Evolutionary conservation across 1,140 invertebrate genomes (phyloP).

Genomic region (Drosophila willistoni): DNA sequence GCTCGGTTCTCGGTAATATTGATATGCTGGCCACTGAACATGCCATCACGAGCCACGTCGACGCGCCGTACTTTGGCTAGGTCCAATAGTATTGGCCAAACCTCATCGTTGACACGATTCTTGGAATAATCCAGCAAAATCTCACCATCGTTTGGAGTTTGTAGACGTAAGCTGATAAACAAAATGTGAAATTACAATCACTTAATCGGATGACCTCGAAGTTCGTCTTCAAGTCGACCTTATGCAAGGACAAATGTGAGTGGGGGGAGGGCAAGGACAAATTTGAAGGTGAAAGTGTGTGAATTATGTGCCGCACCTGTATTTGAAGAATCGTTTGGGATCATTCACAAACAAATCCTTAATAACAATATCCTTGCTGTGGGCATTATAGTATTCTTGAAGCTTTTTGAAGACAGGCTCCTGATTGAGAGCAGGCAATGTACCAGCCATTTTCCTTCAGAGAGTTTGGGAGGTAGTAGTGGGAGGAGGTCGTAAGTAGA

Average conservation of each 20-base stretch:
- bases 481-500: neutral
- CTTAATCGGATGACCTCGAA: slow-evolving; percentile 56
- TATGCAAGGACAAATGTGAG: slow-evolving; percentile 68
- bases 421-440: slow-evolving; percentile 84
- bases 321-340: slow-evolving; percentile 90
- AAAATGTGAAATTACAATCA: slow-evolving; percentile 44
- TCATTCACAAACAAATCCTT: slow-evolving; percentile 90
- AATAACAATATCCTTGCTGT: slow-evolving; percentile 90
- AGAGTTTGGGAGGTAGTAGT: slow-evolving; percentile 21
- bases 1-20: slow-evolving; percentile 99
- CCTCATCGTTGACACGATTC: slow-evolving; percentile 93
- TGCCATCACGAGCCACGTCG: slow-evolving; percentile 93
- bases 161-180: slow-evolving; percentile 87
- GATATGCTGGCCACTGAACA: slow-evolving; percentile 98
- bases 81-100: slow-evolving; percentile 90
- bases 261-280: slow-evolving; percentile 19
- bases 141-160: slow-evolving; percentile 92
- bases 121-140: slow-evolving; percentile 98
- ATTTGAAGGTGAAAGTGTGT: slow-evolving; percentile 44
- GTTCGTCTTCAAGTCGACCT: slow-evolving; percentile 51
- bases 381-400: slow-evolving; percentile 88
- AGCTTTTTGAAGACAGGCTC: slow-evolving; percentile 89
- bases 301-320: slow-evolving; percentile 86
- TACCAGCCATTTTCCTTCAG: slow-evolving; percentile 73
- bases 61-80: slow-evolving; percentile 93